A percentile compares a stretch with the other conserved stretches of the same genome.
Conservation (phyloP, 2,888 invertebrate genomes). For the Caenorhabditis uteleia region DNA sequence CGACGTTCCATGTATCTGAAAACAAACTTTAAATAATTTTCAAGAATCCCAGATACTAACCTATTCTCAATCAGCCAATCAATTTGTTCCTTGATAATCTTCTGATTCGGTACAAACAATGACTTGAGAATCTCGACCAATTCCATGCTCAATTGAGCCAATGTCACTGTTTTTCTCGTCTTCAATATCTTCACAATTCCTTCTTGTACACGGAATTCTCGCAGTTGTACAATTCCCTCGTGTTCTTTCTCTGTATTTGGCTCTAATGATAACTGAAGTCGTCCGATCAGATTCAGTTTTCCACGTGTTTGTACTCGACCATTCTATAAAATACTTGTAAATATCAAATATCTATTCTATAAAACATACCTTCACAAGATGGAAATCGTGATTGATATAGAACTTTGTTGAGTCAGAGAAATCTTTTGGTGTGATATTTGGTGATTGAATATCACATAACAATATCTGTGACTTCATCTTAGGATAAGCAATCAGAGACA, state of each 20-base stretch:
- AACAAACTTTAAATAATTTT: not conserved
- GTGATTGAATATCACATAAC: slow-evolving; percentile 78
- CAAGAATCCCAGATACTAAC: slow-evolving; percentile 14
- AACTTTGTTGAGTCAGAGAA: slow-evolving; percentile 85
- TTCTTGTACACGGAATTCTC: slow-evolving; percentile 90
- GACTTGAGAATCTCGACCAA: slow-evolving; percentile 96
- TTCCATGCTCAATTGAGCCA: slow-evolving; percentile 94
- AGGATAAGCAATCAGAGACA: slow-evolving; percentile 94
- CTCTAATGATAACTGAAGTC: slow-evolving; percentile 78
- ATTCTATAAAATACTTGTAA: slow-evolving; percentile 77
- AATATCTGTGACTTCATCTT: slow-evolving; percentile 93
- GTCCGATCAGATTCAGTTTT: slow-evolving; percentile 92
- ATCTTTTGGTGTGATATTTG: slow-evolving; percentile 80
- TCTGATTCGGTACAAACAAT: slow-evolving; percentile 98
- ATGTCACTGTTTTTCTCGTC: slow-evolving; percentile 91
- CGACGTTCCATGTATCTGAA: slow-evolving; percentile 57
- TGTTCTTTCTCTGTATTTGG: slow-evolving; percentile 78
- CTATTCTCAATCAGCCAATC: slow-evolving; percentile 97
- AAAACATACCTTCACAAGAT: slow-evolving; percentile 56
- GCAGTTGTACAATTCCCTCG: slow-evolving; percentile 93
- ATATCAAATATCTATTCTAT: not conserved
- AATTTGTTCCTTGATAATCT: slow-evolving; percentile 98
- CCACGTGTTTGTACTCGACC: slow-evolving; percentile 91
- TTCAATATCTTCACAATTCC: slow-evolving; percentile 93
- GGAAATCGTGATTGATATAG: slow-evolving; percentile 97